Conservation (phyloP, 2,888 invertebrate genomes). For the Drosophila mercatorum region DNA sequence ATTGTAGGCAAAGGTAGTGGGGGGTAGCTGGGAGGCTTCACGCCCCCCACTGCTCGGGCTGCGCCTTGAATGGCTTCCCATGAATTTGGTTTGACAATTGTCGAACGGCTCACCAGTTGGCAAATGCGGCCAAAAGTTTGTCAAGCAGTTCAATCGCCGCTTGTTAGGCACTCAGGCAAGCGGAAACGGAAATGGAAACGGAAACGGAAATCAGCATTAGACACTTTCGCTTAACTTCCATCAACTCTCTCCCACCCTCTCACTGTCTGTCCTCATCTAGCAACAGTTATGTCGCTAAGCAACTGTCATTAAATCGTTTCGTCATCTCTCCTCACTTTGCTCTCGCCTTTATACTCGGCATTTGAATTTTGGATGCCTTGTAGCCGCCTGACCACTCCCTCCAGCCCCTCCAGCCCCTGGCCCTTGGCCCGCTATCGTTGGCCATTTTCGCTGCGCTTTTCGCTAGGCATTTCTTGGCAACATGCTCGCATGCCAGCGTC, state of each 20-base stretch:
- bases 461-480: background rate
- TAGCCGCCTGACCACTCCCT: background rate
- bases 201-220: constrained; percentile 14
- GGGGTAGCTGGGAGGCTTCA: background rate
- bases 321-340: background rate
- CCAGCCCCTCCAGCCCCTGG: background rate
- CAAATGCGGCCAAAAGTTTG: constrained; percentile 18
- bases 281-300: background rate
- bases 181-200: constrained; percentile 5
- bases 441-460: background rate
- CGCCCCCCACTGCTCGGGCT: background rate
- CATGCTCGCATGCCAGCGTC: background rate
- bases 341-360: background rate
- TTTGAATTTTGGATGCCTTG: background rate
- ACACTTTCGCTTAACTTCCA: constrained; percentile 7
- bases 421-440: background rate
- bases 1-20: background rate
- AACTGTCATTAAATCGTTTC: background rate
- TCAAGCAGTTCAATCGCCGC: constrained; percentile 6
- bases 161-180: constrained; percentile 1
- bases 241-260: background rate
- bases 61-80: background rate
- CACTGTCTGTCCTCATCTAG: background rate
- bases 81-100: constrained; percentile 1
- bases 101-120: background rate